Base-by-base conservation (phyloP, 2,888 invertebrate species). In the Nowickia ferox region DNA sequence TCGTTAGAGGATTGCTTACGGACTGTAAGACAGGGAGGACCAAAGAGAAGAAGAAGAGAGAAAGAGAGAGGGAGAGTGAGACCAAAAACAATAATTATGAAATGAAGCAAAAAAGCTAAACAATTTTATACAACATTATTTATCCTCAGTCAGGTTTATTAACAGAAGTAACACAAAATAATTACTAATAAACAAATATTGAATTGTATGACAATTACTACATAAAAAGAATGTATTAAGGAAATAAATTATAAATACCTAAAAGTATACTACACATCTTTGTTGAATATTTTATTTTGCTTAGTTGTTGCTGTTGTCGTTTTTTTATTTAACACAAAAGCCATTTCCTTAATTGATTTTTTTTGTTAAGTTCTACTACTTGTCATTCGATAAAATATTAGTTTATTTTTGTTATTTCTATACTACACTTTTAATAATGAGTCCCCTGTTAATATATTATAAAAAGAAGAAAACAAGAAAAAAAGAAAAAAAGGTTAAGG, bases 361-460 rank as follows among this genome's bases (percentile, higher is more conserved):
- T 42, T 38, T 15, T 57, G 48, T 66, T 46, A 10, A 15, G 9
- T 22, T 42, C 74, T 42, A n/a, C 59, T 51, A 40, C 30, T 63
- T 74, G 68, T 72, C 71, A 61, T 76, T 84, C 65, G 71, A 76
- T 83, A 80, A 84, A 76, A 86, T 86, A 84, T 86, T 84, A 86
- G 46, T 85, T 76, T 76, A 57, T 19, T 79, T 17, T 69, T 30
- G 30, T 30, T 19, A 13, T 77, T 44, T 42, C 59, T 84, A 51
- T 66, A 13, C 44, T 51, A 84, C 65, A 66, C 19, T 77, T 76
- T 86, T 76, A 75, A 76, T 86, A 86, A 80, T 85, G 72, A 86
- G 71, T 84, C 86, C 84, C 84, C 71, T 30, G 79, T 76, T 86
- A 86, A 84, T 84, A 84, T 86, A 80, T 79, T 71, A 83, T 79